Evolutionary conservation across 2,113 vertebrate species (phyloP), one percentile per base, ranked within the genome.

Genomic region (Procavia capensis): DNA sequence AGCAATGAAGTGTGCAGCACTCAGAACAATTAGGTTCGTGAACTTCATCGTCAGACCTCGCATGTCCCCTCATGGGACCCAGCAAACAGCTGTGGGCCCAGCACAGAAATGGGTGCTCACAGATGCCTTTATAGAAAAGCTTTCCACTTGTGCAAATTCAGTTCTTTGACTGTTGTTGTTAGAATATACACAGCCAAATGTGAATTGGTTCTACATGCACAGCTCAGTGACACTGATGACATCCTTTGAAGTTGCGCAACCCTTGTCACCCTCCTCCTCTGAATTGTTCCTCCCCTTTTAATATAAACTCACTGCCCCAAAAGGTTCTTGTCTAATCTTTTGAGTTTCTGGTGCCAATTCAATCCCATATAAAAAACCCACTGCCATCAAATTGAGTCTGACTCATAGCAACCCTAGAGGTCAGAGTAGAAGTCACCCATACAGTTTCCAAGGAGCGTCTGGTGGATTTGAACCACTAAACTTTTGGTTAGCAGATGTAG

Each of bases 101-200:
- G 43, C 8, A 47, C 43, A 50, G 25, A 27, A 84, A 47, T 59
- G 0, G 0, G 20, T 76, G 4, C 41, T 50, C 31, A 8, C 2
- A 27, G 34, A 70, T 22, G 20, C 14, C 29, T 81, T 74, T 47
- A 25, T 16, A 47, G 17, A 84, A 79, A 74, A 64, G n/a, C 66
- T 75, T 74, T 64, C 31, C 19, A 19, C 27, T 36, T 24, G 57
- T 41, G 22, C 29, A 20, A 47, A 63, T 16, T 54, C 50, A 54
- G 50, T 59, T 59, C 22, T 59, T 59, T 22, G 20, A 22, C 24
- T 59, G 57, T 59, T 59, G 57, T 22, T 20, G 50, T n/a, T n/a
- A 54, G 50, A 54, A 54, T 54, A 54, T 54, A 54, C 50, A 54
- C 50, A 54, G 66, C 66, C n/a, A 70, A n/a, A 70, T 19, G 20